Percentiles rank a stretch among this genome's conserved stretches.
Evolutionary conservation across 23 tunicate genomes (phyloP).

Genomic region (Oikopleura dioica): DNA sequence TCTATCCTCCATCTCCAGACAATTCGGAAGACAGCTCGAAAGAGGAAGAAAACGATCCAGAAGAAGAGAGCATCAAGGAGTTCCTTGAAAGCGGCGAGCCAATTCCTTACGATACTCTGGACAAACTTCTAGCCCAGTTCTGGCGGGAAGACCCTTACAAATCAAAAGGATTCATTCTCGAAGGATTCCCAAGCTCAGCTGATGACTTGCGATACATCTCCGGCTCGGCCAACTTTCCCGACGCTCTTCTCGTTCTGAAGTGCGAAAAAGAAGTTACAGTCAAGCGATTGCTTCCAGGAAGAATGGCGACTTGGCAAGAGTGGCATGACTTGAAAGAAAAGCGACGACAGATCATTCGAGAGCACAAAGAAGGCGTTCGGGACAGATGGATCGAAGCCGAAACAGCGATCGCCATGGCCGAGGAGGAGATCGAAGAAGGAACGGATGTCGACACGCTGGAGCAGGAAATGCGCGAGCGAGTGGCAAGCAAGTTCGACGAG

Average conservation of each 20-base stretch:
- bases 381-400: not conserved
- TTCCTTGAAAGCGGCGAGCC: conserved; percentile 57
- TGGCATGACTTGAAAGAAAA: conserved; percentile 26
- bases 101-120: conserved; percentile 49
- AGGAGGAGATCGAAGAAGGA: conserved; percentile 52
- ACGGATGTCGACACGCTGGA: conserved; percentile 62
- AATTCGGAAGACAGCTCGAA: not conserved
- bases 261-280: conserved; percentile 56
- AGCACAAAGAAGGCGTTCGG: conserved; percentile 16
- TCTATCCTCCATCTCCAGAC: not conserved
- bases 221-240: conserved; percentile 51
- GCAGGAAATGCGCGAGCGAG: conserved; percentile 55
- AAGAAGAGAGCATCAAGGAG: conserved; percentile 48
- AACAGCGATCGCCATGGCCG: not conserved
- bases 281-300: conserved; percentile 33
- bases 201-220: conserved; percentile 63
- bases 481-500: not conserved
- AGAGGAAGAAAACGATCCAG: conserved; percentile 40
- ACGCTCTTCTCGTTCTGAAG: conserved; percentile 43
- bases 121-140: conserved; percentile 39
- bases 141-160: conserved; percentile 73
- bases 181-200: conserved; percentile 72
- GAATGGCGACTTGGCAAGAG: conserved; percentile 51
- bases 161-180: conserved; percentile 67
- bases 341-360: conserved; percentile 28